Conservation (phyloP, 2,113 vertebrate species). For the Trochalopteron elliotii region DNA sequence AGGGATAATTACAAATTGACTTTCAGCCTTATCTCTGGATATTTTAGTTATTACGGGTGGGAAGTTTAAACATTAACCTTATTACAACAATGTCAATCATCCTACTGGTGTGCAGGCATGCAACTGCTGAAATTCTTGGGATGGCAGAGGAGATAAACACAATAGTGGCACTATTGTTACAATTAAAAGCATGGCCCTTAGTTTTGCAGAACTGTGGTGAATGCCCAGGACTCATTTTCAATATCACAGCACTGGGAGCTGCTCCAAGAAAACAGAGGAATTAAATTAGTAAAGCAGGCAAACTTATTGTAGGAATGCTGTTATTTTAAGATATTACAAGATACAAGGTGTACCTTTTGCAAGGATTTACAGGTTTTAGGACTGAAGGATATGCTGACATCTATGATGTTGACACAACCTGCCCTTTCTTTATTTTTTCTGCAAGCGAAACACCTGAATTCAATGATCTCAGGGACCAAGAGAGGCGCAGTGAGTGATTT, state of each 20-base stretch:
- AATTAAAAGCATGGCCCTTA: background rate
- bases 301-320: background rate
- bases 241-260: background rate
- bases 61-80: slow-evolving; percentile 68
- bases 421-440: background rate
- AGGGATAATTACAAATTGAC: slow-evolving; percentile 56
- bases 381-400: background rate
- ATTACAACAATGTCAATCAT: slow-evolving; percentile 61
- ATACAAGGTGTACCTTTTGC: background rate
- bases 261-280: background rate
- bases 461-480: background rate
- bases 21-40: slow-evolving; percentile 60
- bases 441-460: background rate
- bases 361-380: background rate
- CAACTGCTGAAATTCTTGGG: slow-evolving; percentile 46
- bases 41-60: slow-evolving; percentile 50
- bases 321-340: slow-evolving; percentile 7
- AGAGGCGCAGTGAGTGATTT: background rate
- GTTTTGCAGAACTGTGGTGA: background rate
- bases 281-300: background rate
- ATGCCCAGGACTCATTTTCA: background rate
- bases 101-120: slow-evolving; percentile 13
- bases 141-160: slow-evolving; percentile 37
- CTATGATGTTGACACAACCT: background rate
- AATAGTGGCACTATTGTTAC: background rate